phyloP scores from a whole-genome alignment of 2,113 vertebrate species.

The Butastur rufipennis region DNA sequence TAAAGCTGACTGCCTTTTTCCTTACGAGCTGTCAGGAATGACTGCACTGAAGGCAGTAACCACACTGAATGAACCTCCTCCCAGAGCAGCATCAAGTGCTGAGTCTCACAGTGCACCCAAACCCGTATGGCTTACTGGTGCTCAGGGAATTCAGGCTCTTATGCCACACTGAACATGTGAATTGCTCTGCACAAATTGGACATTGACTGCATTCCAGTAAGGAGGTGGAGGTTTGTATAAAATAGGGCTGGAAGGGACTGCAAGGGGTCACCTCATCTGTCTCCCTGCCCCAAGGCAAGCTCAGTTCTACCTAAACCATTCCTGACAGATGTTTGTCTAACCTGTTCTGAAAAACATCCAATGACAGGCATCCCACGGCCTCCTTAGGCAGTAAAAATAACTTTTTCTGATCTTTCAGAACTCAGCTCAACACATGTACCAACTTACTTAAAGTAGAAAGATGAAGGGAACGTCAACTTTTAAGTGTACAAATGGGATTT shows the following conservation, averaged over 20 bases:
- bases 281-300: background rate
- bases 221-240: background rate
- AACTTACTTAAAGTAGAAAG: background rate
- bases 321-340: slow-evolving; percentile 16
- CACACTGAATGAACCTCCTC: background rate
- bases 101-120: background rate
- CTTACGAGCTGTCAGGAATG: rapidly evolving
- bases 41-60: background rate
- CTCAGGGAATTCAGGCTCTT: background rate
- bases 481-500: background rate
- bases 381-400: background rate
- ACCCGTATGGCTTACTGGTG: rapidly evolving
- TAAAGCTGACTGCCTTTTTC: background rate
- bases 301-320: background rate
- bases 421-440: background rate
- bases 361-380: background rate
- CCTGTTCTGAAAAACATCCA: background rate
- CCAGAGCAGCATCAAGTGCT: rapidly evolving
- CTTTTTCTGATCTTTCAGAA: background rate
- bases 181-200: background rate
- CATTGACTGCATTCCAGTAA: background rate
- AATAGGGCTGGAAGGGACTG: background rate
- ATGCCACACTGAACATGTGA: background rate
- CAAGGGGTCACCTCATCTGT: background rate
- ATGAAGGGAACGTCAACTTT: background rate